Evolutionary conservation across 2,888 invertebrate genomes (phyloP).

Genomic region (Leptopilina myrica): DNA sequence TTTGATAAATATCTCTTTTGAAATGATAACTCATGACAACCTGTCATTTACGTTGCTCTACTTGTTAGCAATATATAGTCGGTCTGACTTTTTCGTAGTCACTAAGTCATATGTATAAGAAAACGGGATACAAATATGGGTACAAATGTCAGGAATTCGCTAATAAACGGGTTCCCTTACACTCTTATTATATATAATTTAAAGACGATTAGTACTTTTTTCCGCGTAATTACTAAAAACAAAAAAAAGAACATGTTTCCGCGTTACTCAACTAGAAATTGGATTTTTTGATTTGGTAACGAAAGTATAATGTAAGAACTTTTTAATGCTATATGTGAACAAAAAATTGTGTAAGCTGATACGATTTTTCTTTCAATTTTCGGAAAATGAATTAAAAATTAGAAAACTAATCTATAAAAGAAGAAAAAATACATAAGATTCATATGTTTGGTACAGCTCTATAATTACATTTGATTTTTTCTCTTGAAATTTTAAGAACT

Average conservation of each 20-base stretch:
- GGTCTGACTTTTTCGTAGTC: constrained; percentile 1
- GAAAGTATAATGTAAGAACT: neutral
- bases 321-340: neutral
- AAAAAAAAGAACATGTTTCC: neutral
- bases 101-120: neutral
- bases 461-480: too few species aligned
- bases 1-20: constrained; percentile 13
- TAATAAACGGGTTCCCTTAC: neutral
- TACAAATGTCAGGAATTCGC: constrained; percentile 34
- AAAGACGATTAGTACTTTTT: constrained; percentile 24
- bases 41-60: constrained; percentile 32
- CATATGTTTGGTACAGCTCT: too few species aligned
- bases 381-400: too few species aligned
- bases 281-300: neutral
- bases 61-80: constrained; percentile 20
- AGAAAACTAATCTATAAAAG: too few species aligned
- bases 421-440: too few species aligned
- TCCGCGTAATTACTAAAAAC: constrained; percentile 5
- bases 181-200: constrained; percentile 28
- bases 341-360: neutral
- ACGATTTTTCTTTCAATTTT: too few species aligned
- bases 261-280: neutral
- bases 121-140: constrained; percentile 21
- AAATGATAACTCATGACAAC: constrained; percentile 8
- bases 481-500: too few species aligned